phyloP scores from a whole-genome alignment of 2,888 invertebrate species.

The Beris morrisii region DNA sequence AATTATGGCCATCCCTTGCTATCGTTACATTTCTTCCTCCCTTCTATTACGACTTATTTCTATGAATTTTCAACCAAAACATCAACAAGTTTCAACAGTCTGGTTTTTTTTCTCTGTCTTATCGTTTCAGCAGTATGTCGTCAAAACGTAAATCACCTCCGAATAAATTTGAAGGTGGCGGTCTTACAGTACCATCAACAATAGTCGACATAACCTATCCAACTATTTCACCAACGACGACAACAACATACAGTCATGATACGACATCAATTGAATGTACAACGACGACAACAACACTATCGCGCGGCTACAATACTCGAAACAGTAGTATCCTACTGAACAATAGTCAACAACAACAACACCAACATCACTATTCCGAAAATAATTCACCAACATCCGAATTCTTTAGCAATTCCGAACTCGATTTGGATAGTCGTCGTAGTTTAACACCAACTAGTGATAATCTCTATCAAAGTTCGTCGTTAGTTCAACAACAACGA shows the following conservation, averaged over 20 bases:
- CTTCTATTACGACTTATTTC: no score
- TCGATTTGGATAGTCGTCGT: conserved; percentile 37
- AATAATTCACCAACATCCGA: conserved; percentile 34
- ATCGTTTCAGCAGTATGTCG: conserved; percentile 84
- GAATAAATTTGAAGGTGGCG: conserved; percentile 84
- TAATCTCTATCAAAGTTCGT: conserved; percentile 20
- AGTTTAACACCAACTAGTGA: conserved; percentile 38
- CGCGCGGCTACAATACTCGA: conserved; percentile 7
- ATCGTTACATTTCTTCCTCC: no score
- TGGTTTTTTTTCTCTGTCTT: conserved; percentile 3
- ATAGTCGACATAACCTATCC: conserved; percentile 13
- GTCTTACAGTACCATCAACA: conserved; percentile 43
- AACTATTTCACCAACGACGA: conserved; percentile 2
- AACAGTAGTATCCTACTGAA: background rate
- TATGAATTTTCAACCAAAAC: background rate
- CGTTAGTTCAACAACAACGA: background rate
- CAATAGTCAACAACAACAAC: conserved; percentile 19
- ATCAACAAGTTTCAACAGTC: background rate
- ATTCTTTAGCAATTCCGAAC: conserved; percentile 32
- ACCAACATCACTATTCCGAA: conserved; percentile 25
- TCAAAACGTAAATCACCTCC: conserved; percentile 96
- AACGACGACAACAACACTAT: background rate
- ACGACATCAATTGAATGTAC: conserved; percentile 13
- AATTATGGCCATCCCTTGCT: no score
- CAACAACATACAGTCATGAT: conserved; percentile 14